Base-by-base conservation (phyloP, 2,797 vertebrate genomes). In the Neoniphon sammara region DNA sequence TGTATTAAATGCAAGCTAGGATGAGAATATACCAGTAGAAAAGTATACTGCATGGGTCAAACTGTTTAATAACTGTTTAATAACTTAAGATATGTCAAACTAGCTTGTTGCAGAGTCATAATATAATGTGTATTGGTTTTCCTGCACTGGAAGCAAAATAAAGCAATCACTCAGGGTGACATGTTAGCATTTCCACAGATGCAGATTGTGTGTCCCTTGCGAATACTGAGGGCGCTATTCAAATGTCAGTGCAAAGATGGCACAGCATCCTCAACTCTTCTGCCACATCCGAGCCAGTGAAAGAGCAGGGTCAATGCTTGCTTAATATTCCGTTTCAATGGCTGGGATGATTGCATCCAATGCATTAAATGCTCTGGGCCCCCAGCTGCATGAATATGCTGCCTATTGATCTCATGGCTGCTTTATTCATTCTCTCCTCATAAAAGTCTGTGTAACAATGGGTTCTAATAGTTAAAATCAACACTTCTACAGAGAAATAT, bases 221-320 rank as follows among this genome's bases (percentile, higher is more conserved):
- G 61, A 73, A 73, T 83, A 77, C 44, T 54, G 5, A 73, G 31
- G 53, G 56, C 25, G 30, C 42, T 66, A 64, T 78, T 66, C 31
- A 82, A 78, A 87, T 78, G 44, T 78, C 58, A 82, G 50, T 1
- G 63, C 30, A 66, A 42, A 58, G n/a, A 72, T 31, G 47, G 14
- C 5, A 63, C 60, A 59, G 64, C 65, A 70, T 56, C 34, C 66
- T 73, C 54, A 66, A 21, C 46, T 72, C 60, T 2, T 4, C 25
- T 21, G 55, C 20, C 64, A 14, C 54, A 27, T 8, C 8, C n/a
- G 46, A 21, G 6, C 3, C 5, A 67, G 30, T 36, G 12, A 59
- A 3, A 44, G 11, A 64, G n/a, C 68, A 55, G 60, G 44, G 59
- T 39, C 23, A 70, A 66, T 44, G 53, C 47, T 62, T 54, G 42